Evolutionary conservation across 2,888 invertebrate species (phyloP).

Genomic region (Dorcus parallelipipedus): DNA sequence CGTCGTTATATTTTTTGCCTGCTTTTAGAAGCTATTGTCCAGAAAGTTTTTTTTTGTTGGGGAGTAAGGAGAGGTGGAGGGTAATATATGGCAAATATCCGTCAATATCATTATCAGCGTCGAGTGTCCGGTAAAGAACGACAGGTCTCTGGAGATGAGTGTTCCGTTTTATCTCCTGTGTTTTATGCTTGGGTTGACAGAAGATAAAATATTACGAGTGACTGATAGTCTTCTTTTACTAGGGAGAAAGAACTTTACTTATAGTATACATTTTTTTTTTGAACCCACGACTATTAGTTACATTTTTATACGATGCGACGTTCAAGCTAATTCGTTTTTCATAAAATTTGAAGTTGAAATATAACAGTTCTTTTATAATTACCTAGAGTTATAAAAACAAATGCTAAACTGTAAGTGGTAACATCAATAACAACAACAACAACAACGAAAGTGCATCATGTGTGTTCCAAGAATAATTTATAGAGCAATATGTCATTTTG

Average conservation of each 20-base stretch:
- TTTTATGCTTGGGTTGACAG: conserved; percentile 51
- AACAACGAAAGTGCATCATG: background rate
- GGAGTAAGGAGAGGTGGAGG: too few relatives aligned
- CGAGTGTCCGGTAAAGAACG: conserved; percentile 29
- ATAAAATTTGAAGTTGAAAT: background rate
- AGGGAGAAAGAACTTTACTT: conserved; percentile 25
- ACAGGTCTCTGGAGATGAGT: conserved; percentile 43
- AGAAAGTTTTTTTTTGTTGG: background rate
- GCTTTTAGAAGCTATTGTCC: too few relatives aligned
- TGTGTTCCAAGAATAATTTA: conserved; percentile 21
- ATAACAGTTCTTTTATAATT: background rate
- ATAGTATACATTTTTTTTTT: background rate
- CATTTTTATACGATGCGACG: background rate
- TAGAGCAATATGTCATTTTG: conserved; percentile 27
- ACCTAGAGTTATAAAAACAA: too few relatives aligned
- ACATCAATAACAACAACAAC: too few relatives aligned
- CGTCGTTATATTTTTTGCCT: too few relatives aligned
- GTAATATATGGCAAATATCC: conserved; percentile 21
- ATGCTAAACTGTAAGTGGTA: too few relatives aligned
- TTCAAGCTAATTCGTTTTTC: background rate
- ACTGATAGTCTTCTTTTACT: conserved; percentile 45
- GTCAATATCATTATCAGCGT: conserved; percentile 37
- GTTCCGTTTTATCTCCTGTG: conserved; percentile 49
- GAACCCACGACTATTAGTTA: background rate
- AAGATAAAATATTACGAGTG: conserved; percentile 51